phyloP scores from a whole-genome alignment of 1,140 invertebrate genomes.

The Microvelia longipes region DNA sequence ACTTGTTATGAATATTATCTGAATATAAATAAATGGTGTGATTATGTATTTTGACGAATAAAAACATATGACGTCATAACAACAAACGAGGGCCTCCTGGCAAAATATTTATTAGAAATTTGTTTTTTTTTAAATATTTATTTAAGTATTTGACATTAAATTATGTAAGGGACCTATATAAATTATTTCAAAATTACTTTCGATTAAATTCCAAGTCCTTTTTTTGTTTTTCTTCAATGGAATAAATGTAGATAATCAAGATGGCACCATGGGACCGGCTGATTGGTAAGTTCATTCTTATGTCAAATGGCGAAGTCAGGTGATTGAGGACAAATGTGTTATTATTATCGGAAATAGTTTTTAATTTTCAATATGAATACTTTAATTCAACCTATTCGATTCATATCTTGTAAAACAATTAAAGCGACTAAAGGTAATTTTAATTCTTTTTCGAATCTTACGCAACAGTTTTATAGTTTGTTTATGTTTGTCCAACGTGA shows the following conservation, averaged over 20 bases:
- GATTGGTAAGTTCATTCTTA: neutral
- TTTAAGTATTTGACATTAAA: too few species aligned
- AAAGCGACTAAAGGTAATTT: neutral
- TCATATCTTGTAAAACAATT: neutral
- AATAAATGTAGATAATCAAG: too few species aligned
- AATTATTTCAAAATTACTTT: too few species aligned
- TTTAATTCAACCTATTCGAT: neutral
- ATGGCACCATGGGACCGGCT: neutral
- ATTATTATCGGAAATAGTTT: neutral
- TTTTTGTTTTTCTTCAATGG: too few species aligned
- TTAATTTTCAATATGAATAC: neutral
- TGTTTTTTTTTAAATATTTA: too few species aligned
- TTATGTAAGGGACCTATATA: too few species aligned
- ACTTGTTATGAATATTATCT: neutral
- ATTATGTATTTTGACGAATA: neutral
- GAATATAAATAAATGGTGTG: neutral
- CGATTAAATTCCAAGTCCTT: too few species aligned
- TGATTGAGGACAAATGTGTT: neutral
- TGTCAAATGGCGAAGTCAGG: neutral
- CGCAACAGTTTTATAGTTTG: too few species aligned
- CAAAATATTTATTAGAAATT: too few species aligned
- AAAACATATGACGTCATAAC: neutral
- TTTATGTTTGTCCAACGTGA: too few species aligned
- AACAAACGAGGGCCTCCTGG: neutral
- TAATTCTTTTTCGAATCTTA: neutral